Base-by-base conservation (phyloP, 2,113 vertebrate species). In the Aspiorhynchus laticeps region DNA sequence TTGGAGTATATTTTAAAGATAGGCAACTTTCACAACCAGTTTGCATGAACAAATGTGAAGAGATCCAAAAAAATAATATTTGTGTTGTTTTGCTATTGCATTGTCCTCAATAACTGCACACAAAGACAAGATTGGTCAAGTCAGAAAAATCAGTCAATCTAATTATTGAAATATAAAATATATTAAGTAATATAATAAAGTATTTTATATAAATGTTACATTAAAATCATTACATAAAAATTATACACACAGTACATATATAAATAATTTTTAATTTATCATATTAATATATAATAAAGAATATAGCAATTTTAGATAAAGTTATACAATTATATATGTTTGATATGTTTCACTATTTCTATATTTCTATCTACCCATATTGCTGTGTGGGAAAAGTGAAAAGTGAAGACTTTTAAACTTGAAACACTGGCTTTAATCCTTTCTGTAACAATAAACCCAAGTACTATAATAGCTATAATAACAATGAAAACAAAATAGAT, bases 361-460 rank as follows among this genome's bases (percentile, higher is more conserved):
- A 36, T 43, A 53, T 53, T 53, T 59, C 56, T 59, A 24, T 59
- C 56, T 59, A 24, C 7, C 36, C 41, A 48, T 24, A 26, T 38
- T 38, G 65, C 8, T 31, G 8, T 56, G 33, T 48, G 1, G 19
- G 4, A 71, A 48, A 74, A 88, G 59, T 56, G 3, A 71, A 48
- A 74, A 85, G 71, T 43, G 8, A 53, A 76, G 24, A 33, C 31
- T 28, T 33, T 67, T 83, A 38, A 59, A 46, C 53, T 74, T 63
- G 36, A 88, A 87, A 80, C 81, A 76, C 76, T 79, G 51, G 11
- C 14, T 65, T 71, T 84, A 59, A 73, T 38, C 36, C 75, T 69
- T 36, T 79, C 65, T 21, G 38, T 36, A 33, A 87, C 76, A 87
- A 84, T 84, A 84, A 84, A 76, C 65, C 65, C 67, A 71, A 31